These are phyloP conservation scores for Calidris pygmaea DNA, from an alignment of 2,113 vertebrate species.

Conservation along the genomic window DNA sequence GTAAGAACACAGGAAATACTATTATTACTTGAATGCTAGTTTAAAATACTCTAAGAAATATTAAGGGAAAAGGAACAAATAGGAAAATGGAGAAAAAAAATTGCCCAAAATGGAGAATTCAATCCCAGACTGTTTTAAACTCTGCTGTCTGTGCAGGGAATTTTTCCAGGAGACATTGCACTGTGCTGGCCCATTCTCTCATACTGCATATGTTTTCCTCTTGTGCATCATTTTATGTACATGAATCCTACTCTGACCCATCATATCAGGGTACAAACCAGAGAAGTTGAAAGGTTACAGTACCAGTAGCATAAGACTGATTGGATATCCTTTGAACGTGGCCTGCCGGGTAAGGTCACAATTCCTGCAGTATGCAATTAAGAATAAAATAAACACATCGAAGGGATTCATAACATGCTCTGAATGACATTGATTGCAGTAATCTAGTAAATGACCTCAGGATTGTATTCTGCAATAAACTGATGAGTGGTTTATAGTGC, in stretches of 20 bases:
- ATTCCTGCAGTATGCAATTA: conserved; percentile 77
- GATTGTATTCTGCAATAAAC: conserved; percentile 77
- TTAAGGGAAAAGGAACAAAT: background rate
- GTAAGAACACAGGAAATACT: background rate
- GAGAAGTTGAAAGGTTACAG: conserved; percentile 33
- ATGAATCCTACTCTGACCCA: background rate
- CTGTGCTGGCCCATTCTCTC: background rate
- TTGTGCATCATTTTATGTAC: background rate
- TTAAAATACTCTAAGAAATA: background rate
- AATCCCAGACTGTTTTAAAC: background rate
- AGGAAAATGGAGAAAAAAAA: background rate
- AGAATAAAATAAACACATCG: conserved; percentile 77
- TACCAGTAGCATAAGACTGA: conserved; percentile 41
- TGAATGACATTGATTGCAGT: conserved; percentile 75
- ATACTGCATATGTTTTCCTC: background rate
- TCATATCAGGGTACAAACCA: conserved; percentile 6
- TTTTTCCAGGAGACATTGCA: background rate
- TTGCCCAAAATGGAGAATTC: background rate
- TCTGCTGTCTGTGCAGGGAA: background rate
- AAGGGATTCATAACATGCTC: conserved; percentile 72
- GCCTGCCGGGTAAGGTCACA: conserved; percentile 73
- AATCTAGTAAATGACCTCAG: conserved; percentile 75
- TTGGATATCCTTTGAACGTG: conserved; percentile 60
- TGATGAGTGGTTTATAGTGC: conserved; percentile 66
- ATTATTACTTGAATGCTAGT: background rate